Percentiles rank a stretch among this genome's conserved stretches.
Evolutionary conservation across 2,797 vertebrate species (phyloP).

Genomic region (Pangasius larnaudii): DNA sequence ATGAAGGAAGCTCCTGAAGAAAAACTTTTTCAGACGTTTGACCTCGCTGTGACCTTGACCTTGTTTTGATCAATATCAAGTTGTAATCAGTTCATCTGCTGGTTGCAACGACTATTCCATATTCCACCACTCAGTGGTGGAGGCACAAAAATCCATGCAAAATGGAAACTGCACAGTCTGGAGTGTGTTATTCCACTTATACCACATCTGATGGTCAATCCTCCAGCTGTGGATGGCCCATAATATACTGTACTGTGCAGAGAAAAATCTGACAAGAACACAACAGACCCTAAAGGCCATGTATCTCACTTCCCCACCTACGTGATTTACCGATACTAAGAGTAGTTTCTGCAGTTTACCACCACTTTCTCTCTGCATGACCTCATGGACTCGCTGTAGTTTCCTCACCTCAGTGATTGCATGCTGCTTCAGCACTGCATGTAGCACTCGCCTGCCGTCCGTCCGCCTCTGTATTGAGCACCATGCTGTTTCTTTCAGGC

Average conservation of each 20-base stretch:
- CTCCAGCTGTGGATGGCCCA: background rate
- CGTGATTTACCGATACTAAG: background rate
- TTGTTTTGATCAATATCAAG: background rate
- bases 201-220: background rate
- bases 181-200: background rate
- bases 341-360: background rate
- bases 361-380: background rate
- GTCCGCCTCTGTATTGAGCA: constrained; percentile 11
- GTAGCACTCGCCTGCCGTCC: background rate
- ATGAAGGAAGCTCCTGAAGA: background rate
- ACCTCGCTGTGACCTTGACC: background rate
- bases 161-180: background rate
- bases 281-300: background rate
- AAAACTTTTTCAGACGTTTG: background rate
- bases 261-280: background rate
- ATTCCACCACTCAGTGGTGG: background rate
- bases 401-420: constrained; percentile 10
- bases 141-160: background rate
- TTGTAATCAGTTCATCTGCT: background rate
- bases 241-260: background rate
- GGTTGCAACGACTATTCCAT: background rate
- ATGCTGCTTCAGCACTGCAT: constrained; percentile 18
- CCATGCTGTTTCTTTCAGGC: constrained; percentile 24
- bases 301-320: background rate
- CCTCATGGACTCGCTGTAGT: background rate